phyloP scores from a whole-genome alignment of 2,113 vertebrate species.

The Piprites chloris region DNA sequence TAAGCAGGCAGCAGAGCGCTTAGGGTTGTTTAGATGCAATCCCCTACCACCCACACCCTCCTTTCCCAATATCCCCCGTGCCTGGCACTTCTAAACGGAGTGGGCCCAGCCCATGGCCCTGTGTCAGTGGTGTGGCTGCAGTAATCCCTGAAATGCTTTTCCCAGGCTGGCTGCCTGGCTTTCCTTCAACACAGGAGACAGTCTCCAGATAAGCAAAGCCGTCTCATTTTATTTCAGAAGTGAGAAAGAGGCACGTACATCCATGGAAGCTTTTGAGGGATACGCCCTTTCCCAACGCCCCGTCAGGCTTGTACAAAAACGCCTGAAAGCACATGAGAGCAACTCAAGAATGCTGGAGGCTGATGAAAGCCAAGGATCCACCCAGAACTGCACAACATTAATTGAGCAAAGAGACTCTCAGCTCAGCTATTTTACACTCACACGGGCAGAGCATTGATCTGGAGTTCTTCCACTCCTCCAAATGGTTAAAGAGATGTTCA shows the following conservation, averaged over 20 bases:
- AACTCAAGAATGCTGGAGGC: not conserved
- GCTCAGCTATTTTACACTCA: not conserved
- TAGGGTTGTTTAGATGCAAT: not conserved
- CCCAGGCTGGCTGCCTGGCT: not conserved
- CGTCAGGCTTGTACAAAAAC: not conserved
- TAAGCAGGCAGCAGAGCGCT: not conserved
- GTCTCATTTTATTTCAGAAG: not conserved
- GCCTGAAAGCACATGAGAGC: not conserved
- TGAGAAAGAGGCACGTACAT: not conserved
- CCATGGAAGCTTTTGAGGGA: not conserved
- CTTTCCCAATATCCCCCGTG: not conserved
- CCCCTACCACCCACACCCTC: not conserved
- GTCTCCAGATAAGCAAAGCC: not conserved
- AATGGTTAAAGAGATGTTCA: not conserved
- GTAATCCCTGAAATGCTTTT: not conserved
- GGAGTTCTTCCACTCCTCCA: not conserved
- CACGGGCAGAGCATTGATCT: not conserved
- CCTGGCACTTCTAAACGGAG: not conserved
- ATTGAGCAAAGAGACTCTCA: not conserved
- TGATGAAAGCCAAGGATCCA: constrained; percentile 6
- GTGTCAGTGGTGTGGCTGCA: not conserved
- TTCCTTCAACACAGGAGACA: not conserved
- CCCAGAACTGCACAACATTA: not conserved
- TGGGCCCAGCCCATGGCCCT: not conserved
- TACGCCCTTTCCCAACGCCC: not conserved